Evolutionary conservation across 1,140 invertebrate genomes (phyloP).

Genomic region (Cyrtorhinus lividipennis): DNA sequence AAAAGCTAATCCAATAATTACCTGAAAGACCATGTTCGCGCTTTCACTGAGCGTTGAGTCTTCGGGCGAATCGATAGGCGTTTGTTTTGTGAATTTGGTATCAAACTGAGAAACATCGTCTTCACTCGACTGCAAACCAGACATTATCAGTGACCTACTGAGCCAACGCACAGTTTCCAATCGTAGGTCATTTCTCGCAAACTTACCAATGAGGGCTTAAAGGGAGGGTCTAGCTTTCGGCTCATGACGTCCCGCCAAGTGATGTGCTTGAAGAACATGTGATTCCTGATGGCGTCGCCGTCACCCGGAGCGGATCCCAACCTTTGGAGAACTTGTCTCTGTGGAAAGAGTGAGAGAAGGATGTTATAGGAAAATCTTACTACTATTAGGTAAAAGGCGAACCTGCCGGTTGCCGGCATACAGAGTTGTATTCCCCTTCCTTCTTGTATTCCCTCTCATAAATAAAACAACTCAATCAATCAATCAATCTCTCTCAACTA

Average conservation of each 20-base stretch:
- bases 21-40: constrained; percentile 89
- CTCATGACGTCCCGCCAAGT: constrained; percentile 85
- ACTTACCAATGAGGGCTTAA: constrained; percentile 73
- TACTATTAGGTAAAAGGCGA: no score
- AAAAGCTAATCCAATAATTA: constrained; percentile 38
- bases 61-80: constrained; percentile 95
- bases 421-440: no score
- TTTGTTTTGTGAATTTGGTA: constrained; percentile 92
- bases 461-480: no score
- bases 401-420: no score
- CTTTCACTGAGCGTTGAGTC: constrained; percentile 91
- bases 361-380: not conserved
- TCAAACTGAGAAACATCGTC: constrained; percentile 99
- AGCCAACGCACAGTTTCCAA: no score
- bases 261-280: constrained; percentile 83
- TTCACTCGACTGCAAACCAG: constrained; percentile 64
- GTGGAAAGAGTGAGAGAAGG: constrained; percentile 16
- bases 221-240: constrained; percentile 80
- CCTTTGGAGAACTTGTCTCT: constrained; percentile 53
- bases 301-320: constrained; percentile 71
- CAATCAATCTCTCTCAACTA: no score
- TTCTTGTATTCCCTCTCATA: no score
- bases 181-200: constrained; percentile 11
- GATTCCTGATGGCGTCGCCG: constrained; percentile 71
- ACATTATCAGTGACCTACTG: no score